phyloP scores from a whole-genome alignment of 1,140 invertebrate genomes.

The Papilio aristodemus region DNA sequence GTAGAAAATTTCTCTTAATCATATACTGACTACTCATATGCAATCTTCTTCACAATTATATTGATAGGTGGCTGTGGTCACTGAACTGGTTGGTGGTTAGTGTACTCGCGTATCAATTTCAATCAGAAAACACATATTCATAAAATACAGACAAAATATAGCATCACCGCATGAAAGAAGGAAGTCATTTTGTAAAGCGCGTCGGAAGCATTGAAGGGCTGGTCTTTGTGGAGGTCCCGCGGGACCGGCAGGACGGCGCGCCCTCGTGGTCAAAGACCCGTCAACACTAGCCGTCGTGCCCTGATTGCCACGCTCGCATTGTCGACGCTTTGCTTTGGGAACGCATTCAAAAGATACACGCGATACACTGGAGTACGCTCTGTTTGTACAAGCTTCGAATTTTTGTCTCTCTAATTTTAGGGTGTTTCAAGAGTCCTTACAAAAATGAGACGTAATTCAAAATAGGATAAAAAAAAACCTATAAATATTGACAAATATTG shows the following conservation, averaged over 20 bases:
- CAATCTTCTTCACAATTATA: no score
- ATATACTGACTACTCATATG: no score
- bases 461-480: background rate
- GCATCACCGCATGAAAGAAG: background rate
- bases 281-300: conserved; percentile 3
- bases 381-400: background rate
- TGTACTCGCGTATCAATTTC: no score
- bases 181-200: background rate
- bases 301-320: background rate
- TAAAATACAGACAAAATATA: background rate
- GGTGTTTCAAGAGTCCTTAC: background rate
- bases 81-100: no score
- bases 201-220: background rate
- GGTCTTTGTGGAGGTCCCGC: conserved; percentile 15
- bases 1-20: no score
- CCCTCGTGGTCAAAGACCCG: conserved; percentile 25
- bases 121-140: background rate
- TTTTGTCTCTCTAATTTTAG: conserved; percentile 4
- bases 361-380: background rate
- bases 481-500: no score
- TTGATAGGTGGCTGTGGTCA: no score
- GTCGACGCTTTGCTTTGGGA: conserved; percentile 5
- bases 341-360: background rate
- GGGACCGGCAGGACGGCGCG: conserved; percentile 9
- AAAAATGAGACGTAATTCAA: background rate